These are phyloP conservation scores for Tromatobia lineatoria DNA, from an alignment of 2,888 invertebrate species.

Conservation along the genomic window DNA sequence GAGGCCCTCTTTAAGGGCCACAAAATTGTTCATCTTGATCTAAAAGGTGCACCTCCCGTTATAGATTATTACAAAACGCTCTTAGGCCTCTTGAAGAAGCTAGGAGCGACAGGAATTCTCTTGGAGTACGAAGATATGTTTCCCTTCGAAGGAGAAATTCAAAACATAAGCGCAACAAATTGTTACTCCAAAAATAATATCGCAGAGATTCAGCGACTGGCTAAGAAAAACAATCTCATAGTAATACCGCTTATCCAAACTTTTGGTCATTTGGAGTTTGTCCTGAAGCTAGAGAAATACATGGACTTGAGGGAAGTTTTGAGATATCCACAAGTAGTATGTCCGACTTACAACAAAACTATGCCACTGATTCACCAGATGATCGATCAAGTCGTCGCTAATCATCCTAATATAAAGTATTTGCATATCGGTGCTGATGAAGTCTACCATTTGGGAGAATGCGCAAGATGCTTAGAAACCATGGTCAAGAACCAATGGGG, in stretches of 20 bases:
- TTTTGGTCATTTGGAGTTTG: slow-evolving; percentile 94
- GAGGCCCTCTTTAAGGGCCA: slow-evolving; percentile 83
- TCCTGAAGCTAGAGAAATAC: slow-evolving; percentile 90
- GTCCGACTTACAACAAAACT: slow-evolving; percentile 89
- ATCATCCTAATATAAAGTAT: slow-evolving; percentile 87
- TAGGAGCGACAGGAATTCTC: slow-evolving; percentile 92
- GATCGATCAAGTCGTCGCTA: slow-evolving; percentile 89
- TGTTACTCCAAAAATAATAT: slow-evolving; percentile 88
- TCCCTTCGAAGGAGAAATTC: slow-evolving; percentile 89
- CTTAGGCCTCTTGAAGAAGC: slow-evolving; percentile 87
- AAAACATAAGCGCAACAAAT: slow-evolving; percentile 88
- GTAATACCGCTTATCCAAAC: slow-evolving; percentile 94
- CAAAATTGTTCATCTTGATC: slow-evolving; percentile 92
- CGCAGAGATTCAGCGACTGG: slow-evolving; percentile 86
- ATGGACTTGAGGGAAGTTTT: slow-evolving; percentile 89
- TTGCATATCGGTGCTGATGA: slow-evolving; percentile 95
- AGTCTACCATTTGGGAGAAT: slow-evolving; percentile 91
- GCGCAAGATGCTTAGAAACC: slow-evolving; percentile 86
- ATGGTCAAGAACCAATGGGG: slow-evolving; percentile 85
- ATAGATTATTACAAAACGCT: slow-evolving; percentile 88
- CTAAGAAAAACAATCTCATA: slow-evolving; percentile 87
- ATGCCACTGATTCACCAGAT: slow-evolving; percentile 88
- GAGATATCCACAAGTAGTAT: slow-evolving; percentile 89
- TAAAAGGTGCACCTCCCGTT: slow-evolving; percentile 94
- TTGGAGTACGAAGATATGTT: slow-evolving; percentile 97